These are phyloP conservation scores for Spialia ferax DNA, from an alignment of 2,888 invertebrate species.

Conservation along the genomic window DNA sequence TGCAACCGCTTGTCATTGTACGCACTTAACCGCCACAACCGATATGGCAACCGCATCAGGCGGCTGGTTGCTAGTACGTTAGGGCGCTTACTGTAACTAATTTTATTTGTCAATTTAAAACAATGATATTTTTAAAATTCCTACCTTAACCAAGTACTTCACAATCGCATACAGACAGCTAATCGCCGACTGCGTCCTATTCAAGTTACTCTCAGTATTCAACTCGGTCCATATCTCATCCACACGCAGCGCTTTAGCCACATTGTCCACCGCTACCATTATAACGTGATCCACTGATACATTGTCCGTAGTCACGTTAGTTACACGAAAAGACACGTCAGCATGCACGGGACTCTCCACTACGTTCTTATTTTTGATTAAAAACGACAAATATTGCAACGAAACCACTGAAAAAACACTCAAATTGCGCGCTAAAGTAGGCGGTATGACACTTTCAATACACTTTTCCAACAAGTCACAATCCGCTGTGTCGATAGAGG, in stretches of 20 bases:
- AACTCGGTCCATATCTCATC: slow-evolving; percentile 76
- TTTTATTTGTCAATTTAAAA: too few relatives aligned
- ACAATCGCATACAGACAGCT: slow-evolving; percentile 80
- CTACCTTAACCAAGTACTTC: slow-evolving; percentile 80
- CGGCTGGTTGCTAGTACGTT: too few relatives aligned
- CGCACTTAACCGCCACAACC: too few relatives aligned
- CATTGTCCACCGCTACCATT: slow-evolving; percentile 68
- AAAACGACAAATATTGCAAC: slow-evolving; percentile 78
- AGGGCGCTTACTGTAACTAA: too few relatives aligned
- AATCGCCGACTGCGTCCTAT: slow-evolving; percentile 78
- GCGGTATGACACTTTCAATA: slow-evolving; percentile 69
- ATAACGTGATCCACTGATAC: slow-evolving; percentile 75
- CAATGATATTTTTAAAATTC: slow-evolving; percentile 40
- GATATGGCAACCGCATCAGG: too few relatives aligned
- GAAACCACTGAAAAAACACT: slow-evolving; percentile 78
- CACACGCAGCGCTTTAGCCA: slow-evolving; percentile 70
- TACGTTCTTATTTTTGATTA: slow-evolving; percentile 81
- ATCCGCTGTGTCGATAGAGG: slow-evolving; percentile 69
- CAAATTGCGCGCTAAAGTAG: slow-evolving; percentile 66
- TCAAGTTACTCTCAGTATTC: slow-evolving; percentile 73
- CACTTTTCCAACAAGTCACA: slow-evolving; percentile 79
- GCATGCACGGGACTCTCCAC: slow-evolving; percentile 76
- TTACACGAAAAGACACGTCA: slow-evolving; percentile 73
- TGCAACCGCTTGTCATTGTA: too few relatives aligned
- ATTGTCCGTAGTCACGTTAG: slow-evolving; percentile 58